These are phyloP conservation scores for Nematopogon swammerdamellus DNA, from an alignment of 2,888 invertebrate genomes.

Conservation along the genomic window DNA sequence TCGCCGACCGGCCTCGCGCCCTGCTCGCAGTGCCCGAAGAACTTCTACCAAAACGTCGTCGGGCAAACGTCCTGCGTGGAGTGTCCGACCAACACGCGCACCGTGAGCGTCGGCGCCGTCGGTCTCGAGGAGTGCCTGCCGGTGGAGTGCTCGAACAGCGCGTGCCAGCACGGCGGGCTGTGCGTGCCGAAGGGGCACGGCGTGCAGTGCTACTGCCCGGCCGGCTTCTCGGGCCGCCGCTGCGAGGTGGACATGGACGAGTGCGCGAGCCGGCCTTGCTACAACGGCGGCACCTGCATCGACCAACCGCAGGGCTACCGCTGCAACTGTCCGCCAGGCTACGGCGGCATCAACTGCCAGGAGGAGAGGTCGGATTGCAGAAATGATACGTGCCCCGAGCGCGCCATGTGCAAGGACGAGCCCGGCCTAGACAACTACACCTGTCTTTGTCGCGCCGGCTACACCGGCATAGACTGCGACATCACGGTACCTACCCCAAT, in stretches of 20 bases:
- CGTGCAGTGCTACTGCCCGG: constrained; percentile 90
- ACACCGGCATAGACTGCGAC: constrained; percentile 90
- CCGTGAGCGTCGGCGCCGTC: constrained; percentile 73
- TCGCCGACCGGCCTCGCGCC: constrained; percentile 92
- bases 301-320: constrained; percentile 91
- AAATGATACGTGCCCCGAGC: constrained; percentile 88
- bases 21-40: constrained; percentile 87
- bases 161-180: constrained; percentile 88
- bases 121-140: constrained; percentile 84
- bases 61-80: constrained; percentile 86
- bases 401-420: constrained; percentile 96
- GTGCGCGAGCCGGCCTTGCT: constrained; percentile 91
- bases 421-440: constrained; percentile 86
- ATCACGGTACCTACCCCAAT: constrained; percentile 58
- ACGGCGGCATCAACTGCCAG: constrained; percentile 92
- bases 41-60: constrained; percentile 85
- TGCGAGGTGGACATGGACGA: constrained; percentile 94
- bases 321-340: constrained; percentile 84
- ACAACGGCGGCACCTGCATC: constrained; percentile 88
- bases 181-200: constrained; percentile 88
- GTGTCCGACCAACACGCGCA: constrained; percentile 89
- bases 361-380: constrained; percentile 87
- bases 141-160: constrained; percentile 82
- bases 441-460: constrained; percentile 92
- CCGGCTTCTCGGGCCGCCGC: constrained; percentile 88